These are phyloP conservation scores for Nesidiocoris tenuis DNA, from an alignment of 2,888 invertebrate genomes.

Conservation along the genomic window DNA sequence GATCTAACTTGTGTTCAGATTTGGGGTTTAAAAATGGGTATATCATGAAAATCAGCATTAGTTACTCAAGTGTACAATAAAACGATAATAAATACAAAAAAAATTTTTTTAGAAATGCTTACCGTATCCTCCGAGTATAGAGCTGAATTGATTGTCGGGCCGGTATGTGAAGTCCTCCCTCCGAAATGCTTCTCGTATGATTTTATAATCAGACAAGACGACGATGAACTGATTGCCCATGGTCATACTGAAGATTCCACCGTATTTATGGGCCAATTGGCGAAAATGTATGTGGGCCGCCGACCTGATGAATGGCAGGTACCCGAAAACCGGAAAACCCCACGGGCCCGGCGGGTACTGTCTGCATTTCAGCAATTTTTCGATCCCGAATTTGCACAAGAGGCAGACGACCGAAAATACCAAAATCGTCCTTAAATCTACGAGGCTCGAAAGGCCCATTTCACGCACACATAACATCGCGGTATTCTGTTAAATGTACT, in stretches of 20 bases:
- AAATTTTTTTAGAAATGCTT: too few relatives aligned
- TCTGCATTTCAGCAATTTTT: slow-evolving; percentile 13
- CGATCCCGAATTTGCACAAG: slow-evolving; percentile 27
- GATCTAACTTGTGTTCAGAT: too few relatives aligned
- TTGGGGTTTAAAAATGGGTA: too few relatives aligned
- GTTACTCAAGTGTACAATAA: too few relatives aligned
- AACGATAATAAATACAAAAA: too few relatives aligned
- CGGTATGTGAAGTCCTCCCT: slow-evolving; percentile 85
- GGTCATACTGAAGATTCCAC: slow-evolving; percentile 75
- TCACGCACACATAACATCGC: slow-evolving; percentile 51
- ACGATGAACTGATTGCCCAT: slow-evolving; percentile 81
- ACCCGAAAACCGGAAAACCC: slow-evolving; percentile 82
- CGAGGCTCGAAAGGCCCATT: slow-evolving; percentile 1
- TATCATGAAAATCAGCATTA: too few relatives aligned
- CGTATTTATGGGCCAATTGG: slow-evolving; percentile 74
- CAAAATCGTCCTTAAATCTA: slow-evolving; percentile 44
- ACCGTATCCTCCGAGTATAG: slow-evolving; percentile 86
- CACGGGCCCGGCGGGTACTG: slow-evolving; percentile 81
- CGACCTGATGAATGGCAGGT: slow-evolving; percentile 75
- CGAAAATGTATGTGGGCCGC: slow-evolving; percentile 75
- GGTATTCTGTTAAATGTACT: slow-evolving; percentile 3
- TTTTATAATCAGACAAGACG: slow-evolving; percentile 81
- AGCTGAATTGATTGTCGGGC: slow-evolving; percentile 81
- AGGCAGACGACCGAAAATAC: slow-evolving; percentile 44
- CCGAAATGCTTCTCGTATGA: slow-evolving; percentile 81